Percentiles rank a stretch among this genome's conserved stretches.
Evolutionary conservation across 37 sponge, comb jelly and placozoan genomes (phyloP).

Genomic region (Oopsacas minuta): DNA sequence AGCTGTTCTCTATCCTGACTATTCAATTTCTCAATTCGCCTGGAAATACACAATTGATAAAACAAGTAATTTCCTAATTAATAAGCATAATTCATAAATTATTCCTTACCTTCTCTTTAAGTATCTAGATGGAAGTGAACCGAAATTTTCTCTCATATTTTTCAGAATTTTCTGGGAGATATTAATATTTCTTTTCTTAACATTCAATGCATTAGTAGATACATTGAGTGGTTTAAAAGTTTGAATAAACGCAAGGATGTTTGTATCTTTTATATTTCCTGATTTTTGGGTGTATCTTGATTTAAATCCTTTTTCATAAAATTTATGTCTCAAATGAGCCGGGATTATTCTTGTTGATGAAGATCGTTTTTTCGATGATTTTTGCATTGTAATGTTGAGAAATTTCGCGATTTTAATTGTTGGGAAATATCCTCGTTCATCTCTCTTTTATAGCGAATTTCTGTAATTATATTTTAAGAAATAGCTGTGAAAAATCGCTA

Average conservation of each 20-base stretch:
- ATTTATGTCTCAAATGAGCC: background rate
- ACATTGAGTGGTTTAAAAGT: background rate
- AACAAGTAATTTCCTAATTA: background rate
- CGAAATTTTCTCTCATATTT: background rate
- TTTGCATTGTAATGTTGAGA: background rate
- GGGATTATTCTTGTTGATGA: background rate
- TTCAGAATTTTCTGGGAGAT: background rate
- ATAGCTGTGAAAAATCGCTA: background rate
- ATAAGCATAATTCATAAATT: background rate
- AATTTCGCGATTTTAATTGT: background rate
- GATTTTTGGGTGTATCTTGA: background rate
- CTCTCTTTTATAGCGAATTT: no score
- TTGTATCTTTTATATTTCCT: background rate
- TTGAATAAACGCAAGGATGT: background rate
- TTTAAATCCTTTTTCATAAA: background rate
- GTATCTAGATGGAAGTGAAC: background rate
- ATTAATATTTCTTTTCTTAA: background rate
- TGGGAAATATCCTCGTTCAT: no score
- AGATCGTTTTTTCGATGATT: background rate
- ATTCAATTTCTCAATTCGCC: background rate
- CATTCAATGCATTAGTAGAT: background rate
- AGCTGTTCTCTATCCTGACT: background rate
- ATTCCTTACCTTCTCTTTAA: background rate
- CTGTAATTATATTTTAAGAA: background rate
- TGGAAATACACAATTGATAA: no score